phyloP scores from a whole-genome alignment of 2,888 invertebrate species.

The Andrena trimmerana region DNA sequence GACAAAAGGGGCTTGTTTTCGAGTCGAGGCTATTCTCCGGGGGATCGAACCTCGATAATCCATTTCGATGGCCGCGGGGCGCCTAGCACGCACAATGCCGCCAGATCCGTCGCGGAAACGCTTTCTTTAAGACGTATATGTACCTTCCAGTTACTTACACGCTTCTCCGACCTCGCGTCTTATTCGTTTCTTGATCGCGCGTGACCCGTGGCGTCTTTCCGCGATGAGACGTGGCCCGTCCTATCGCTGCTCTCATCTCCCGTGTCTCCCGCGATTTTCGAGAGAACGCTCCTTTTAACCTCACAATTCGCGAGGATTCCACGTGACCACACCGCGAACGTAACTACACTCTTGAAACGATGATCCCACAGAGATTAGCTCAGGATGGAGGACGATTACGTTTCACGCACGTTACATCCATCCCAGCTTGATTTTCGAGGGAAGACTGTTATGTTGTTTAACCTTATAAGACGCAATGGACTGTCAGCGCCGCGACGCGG shows the following conservation, averaged over 20 bases:
- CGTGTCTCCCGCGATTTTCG: conserved; percentile 19
- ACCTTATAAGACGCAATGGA: background rate
- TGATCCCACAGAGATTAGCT: no score
- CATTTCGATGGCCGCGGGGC: conserved; percentile 42
- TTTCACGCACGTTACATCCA: conserved; percentile 15
- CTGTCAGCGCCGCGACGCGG: background rate
- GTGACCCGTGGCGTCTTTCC: conserved; percentile 2
- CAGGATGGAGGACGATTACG: background rate
- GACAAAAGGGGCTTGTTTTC: conserved; percentile 42
- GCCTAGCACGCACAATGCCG: conserved; percentile 46
- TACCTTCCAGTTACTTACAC: conserved; percentile 26
- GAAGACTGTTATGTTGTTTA: conserved; percentile 3
- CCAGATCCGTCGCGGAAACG: background rate
- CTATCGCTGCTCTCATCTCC: conserved; percentile 25
- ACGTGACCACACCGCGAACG: no score
- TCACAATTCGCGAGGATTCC: background rate
- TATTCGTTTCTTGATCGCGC: background rate
- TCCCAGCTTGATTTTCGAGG: conserved; percentile 11
- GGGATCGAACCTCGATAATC: conserved; percentile 59
- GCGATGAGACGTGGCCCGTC: background rate
- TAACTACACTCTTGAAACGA: no score
- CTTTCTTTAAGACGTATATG: background rate
- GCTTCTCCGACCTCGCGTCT: conserved; percentile 20
- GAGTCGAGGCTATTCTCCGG: conserved; percentile 23
- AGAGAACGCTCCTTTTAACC: conserved; percentile 17